Percentiles rank a stretch among this genome's conserved stretches.
These are phyloP conservation scores for Typhlomys cinereus DNA, from an alignment of 2,113 vertebrate genomes.

Conservation along the genomic window DNA sequence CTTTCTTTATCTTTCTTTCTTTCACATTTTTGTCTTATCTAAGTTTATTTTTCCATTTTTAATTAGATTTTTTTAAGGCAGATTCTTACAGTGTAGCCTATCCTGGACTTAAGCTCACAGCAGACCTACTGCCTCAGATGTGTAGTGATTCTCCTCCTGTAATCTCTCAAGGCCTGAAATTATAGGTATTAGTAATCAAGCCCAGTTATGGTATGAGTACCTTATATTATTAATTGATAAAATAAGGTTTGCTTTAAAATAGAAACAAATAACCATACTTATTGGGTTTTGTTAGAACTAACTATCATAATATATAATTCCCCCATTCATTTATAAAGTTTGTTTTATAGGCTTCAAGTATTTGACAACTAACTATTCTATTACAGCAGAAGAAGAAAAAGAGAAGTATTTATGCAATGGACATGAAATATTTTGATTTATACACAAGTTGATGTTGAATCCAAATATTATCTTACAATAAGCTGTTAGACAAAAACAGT, in stretches of 20 bases:
- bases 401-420: neutral
- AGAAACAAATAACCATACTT: neutral
- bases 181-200: neutral
- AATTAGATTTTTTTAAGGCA: neutral
- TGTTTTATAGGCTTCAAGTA: too few species aligned
- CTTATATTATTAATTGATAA: neutral
- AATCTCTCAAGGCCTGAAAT: neutral
- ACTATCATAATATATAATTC: neutral
- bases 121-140: neutral
- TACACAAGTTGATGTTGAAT: neutral
- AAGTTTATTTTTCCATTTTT: neutral
- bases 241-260: neutral
- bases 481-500: neutral
- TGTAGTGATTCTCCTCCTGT: neutral
- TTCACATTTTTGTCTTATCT: accelerated
- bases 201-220: neutral
- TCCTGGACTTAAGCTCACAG: too few species aligned
- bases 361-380: neutral
- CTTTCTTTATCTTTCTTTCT: neutral
- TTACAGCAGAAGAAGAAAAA: neutral
- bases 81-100: neutral
- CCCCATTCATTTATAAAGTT: neutral
- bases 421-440: neutral
- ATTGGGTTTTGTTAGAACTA: neutral
- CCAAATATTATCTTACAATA: neutral